Percentiles rank a stretch among this genome's conserved stretches.
Evolutionary conservation across 2,797 vertebrate species (phyloP).

Genomic region (Margarornis squamiger): DNA sequence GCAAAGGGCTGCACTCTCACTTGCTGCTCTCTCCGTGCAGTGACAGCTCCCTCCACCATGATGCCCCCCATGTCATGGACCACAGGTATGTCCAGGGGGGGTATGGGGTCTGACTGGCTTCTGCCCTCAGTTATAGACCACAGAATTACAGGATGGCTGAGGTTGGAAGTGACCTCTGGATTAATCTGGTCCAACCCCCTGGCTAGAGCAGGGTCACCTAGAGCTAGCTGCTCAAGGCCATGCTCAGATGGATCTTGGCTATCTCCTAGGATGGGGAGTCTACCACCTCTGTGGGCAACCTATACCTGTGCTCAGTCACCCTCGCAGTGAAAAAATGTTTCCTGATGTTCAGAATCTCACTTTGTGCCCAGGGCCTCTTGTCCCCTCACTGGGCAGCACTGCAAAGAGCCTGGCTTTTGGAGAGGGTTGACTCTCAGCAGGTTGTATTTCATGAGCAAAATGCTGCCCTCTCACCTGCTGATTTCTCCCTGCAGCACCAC

Average conservation of each 20-base stretch:
- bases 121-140: background rate
- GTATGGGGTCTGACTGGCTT: background rate
- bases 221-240: background rate
- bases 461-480: background rate
- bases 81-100: background rate
- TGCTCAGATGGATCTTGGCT: background rate
- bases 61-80: rapidly evolving
- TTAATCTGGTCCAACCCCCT: background rate
- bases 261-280: background rate
- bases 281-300: background rate
- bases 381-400: background rate
- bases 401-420: background rate
- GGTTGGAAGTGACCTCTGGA: background rate
- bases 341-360: background rate
- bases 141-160: background rate
- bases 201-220: background rate
- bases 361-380: background rate
- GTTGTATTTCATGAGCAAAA: background rate
- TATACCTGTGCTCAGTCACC: background rate
- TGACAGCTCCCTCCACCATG: rapidly evolving
- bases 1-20: background rate
- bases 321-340: background rate
- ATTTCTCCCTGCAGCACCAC: background rate
- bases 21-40: background rate
- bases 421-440: background rate